Conservation (phyloP, 2,797 vertebrate species). For the Strix occidentalis region DNA sequence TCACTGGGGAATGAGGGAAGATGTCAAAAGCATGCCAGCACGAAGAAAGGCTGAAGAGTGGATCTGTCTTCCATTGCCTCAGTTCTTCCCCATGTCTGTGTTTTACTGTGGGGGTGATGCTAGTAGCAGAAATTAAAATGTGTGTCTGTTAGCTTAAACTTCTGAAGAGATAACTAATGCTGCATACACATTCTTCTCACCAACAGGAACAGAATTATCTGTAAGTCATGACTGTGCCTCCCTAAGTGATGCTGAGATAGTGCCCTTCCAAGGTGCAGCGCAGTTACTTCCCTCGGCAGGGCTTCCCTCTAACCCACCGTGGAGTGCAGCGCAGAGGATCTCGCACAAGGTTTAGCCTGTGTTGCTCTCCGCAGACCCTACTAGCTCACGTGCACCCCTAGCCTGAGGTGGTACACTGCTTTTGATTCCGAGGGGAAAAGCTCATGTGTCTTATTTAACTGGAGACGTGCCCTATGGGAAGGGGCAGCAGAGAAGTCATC, state of each 20-base stretch:
- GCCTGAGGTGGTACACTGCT: background rate
- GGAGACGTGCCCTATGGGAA: accelerated
- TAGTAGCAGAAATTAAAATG: background rate
- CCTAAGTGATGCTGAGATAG: background rate
- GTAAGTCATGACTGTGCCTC: background rate
- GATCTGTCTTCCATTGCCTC: background rate
- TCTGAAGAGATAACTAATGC: background rate
- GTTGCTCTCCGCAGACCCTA: background rate
- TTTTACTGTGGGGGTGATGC: background rate
- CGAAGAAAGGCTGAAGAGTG: background rate
- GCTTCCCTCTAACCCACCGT: background rate
- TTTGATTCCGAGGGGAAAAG: background rate
- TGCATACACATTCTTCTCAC: background rate
- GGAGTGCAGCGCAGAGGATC: background rate
- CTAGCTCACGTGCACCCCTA: background rate
- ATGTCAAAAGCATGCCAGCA: accelerated
- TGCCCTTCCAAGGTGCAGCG: background rate
- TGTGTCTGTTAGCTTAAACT: background rate
- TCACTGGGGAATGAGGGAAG: background rate
- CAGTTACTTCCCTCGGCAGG: accelerated
- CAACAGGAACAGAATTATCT: background rate
- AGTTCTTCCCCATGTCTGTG: background rate
- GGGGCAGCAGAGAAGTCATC: background rate
- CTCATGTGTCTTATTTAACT: background rate
- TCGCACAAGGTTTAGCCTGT: accelerated